These are phyloP conservation scores for Chelonia mydas DNA, from an alignment of 2,797 vertebrate species.

Conservation along the genomic window DNA sequence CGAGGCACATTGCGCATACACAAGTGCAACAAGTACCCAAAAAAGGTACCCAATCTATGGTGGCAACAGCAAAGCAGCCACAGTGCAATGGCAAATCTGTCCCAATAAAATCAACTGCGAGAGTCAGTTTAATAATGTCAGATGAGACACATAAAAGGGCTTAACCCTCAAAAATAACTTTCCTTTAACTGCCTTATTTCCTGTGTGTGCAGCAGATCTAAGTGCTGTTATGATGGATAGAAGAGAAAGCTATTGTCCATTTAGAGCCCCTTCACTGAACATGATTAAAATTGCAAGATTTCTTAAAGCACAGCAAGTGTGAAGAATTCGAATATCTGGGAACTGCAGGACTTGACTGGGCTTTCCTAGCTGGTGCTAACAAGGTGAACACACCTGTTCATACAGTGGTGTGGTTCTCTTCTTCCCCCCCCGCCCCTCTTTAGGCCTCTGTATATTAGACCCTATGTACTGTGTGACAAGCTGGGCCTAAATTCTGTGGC, in stretches of 20 bases:
- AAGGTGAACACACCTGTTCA: not conserved
- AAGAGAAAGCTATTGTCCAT: not conserved
- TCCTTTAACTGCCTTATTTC: not conserved
- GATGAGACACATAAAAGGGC: not conserved
- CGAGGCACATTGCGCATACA: too few species aligned
- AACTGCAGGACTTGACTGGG: not conserved
- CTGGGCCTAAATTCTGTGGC: not conserved
- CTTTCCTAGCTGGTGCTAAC: not conserved
- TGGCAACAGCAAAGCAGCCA: not conserved
- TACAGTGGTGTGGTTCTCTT: not conserved
- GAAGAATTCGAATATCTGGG: not conserved
- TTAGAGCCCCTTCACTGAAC: too few species aligned
- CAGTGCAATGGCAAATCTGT: not conserved
- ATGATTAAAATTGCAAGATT: not conserved
- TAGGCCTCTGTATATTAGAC: not conserved
- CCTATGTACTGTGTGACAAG: not conserved
- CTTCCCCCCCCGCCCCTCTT: too few species aligned
- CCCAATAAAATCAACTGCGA: not conserved
- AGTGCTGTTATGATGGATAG: not conserved
- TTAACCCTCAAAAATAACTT: too few species aligned
- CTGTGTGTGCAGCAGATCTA: fast-evolving
- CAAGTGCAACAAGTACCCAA: too few species aligned
- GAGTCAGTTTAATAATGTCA: not conserved
- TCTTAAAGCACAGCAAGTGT: not conserved
- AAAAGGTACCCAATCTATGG: not conserved